These are phyloP conservation scores for Campodea augens DNA, from an alignment of 1,140 invertebrate species.

Conservation along the genomic window DNA sequence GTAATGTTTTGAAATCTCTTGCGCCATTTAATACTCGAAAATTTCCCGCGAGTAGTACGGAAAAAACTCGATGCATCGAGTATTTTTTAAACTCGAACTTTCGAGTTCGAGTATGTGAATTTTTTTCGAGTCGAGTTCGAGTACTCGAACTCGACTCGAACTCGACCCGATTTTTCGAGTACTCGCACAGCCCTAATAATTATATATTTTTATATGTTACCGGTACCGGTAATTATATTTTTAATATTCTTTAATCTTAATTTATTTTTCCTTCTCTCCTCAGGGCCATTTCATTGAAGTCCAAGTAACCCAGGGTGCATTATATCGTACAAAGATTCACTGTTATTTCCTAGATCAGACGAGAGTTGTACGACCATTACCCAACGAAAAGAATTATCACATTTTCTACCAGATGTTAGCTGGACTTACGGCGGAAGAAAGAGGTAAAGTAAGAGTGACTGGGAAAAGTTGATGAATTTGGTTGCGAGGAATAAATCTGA, in stretches of 20 bases:
- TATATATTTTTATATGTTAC: neutral
- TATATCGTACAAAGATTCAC: constrained; percentile 89
- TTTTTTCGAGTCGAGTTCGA: too few relatives aligned
- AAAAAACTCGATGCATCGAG: too few relatives aligned
- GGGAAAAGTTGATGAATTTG: neutral
- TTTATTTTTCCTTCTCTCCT: constrained; percentile 14
- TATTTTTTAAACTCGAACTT: too few relatives aligned
- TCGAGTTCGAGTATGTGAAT: too few relatives aligned
- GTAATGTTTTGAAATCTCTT: too few relatives aligned
- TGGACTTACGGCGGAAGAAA: constrained; percentile 66
- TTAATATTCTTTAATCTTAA: constrained; percentile 9
- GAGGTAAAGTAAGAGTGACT: constrained; percentile 29
- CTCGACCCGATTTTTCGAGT: too few relatives aligned
- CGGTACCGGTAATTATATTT: constrained; percentile 1
- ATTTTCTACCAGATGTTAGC: constrained; percentile 95
- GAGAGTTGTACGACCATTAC: constrained; percentile 61
- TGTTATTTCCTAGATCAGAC: constrained; percentile 89
- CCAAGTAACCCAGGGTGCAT: constrained; percentile 83
- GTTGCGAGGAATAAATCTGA: constrained; percentile 1
- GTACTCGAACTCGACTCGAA: too few relatives aligned
- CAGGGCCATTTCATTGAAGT: constrained; percentile 92
- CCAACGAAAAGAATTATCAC: constrained; percentile 86
- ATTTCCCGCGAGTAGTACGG: too few relatives aligned
- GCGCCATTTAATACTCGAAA: too few relatives aligned
- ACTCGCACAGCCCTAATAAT: too few relatives aligned